These are phyloP conservation scores for Callionymus lyra DNA, from an alignment of 2,113 vertebrate genomes.

Conservation along the genomic window DNA sequence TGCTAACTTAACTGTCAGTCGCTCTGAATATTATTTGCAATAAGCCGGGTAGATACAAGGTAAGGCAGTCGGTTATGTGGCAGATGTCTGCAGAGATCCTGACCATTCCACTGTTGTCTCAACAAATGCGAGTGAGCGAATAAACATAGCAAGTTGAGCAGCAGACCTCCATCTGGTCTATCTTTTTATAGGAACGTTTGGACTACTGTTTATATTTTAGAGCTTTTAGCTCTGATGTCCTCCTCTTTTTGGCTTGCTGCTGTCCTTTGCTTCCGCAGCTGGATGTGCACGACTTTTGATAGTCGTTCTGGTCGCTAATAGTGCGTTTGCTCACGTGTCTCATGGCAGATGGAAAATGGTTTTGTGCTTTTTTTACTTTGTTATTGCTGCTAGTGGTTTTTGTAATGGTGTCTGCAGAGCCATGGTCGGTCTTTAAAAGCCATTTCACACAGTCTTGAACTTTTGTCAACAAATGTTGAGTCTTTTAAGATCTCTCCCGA, in stretches of 20 bases:
- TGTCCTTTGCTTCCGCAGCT: constrained; percentile 16
- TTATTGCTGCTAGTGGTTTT: too few relatives aligned
- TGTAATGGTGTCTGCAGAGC: too few relatives aligned
- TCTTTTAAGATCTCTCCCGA: too few relatives aligned
- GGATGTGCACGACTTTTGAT: neutral
- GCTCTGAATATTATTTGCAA: constrained; percentile 46
- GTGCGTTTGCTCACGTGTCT: too few relatives aligned
- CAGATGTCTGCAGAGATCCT: constrained; percentile 19
- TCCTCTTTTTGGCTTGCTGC: constrained; percentile 10
- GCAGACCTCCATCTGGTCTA: constrained; percentile 17
- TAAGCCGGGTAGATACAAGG: neutral
- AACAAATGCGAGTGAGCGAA: constrained; percentile 37
- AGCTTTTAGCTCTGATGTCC: constrained; percentile 9
- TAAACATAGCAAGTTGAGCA: constrained; percentile 34
- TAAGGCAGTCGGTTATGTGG: constrained; percentile 11
- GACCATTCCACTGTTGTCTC: constrained; percentile 38
- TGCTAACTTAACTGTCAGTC: constrained; percentile 38
- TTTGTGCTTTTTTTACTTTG: too few relatives aligned
- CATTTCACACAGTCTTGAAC: too few relatives aligned
- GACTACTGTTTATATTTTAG: constrained; percentile 27
- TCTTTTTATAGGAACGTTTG: constrained; percentile 5
- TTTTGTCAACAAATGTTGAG: too few relatives aligned
- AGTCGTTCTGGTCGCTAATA: too few relatives aligned
- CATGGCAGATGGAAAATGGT: too few relatives aligned
- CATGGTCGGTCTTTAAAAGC: too few relatives aligned